Conservation (phyloP, 2,797 vertebrate species). For the Pseudochirops corinnae region DNA sequence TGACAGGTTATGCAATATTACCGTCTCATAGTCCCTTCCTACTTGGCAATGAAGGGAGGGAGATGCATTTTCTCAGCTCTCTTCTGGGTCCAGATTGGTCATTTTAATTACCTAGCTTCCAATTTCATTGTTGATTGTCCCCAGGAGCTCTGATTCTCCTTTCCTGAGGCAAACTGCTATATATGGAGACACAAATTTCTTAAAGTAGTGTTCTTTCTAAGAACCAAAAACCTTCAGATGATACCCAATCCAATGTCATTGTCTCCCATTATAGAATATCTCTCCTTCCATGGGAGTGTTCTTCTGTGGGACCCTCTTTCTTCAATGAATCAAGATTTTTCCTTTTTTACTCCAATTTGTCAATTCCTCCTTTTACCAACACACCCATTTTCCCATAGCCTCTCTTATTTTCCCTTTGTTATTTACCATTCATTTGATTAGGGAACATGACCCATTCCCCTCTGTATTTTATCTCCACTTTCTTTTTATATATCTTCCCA, state of each 20-base stretch:
- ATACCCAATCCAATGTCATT: background rate
- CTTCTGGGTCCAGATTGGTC: background rate
- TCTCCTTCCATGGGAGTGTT: background rate
- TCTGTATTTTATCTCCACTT: background rate
- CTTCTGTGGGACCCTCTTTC: too few species aligned
- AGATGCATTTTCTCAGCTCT: background rate
- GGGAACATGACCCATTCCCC: background rate
- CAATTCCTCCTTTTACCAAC: background rate
- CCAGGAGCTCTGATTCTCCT: too few species aligned
- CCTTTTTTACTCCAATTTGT: background rate
- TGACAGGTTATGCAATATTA: background rate
- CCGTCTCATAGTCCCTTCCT: background rate
- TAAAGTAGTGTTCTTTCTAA: too few species aligned
- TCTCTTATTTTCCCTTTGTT: too few species aligned
- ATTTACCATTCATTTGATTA: background rate
- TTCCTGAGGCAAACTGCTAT: too few species aligned
- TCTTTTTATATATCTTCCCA: background rate
- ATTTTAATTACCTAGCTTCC: background rate
- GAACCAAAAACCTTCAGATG: background rate
- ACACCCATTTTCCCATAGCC: too few species aligned
- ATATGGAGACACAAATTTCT: too few species aligned
- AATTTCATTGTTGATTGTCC: background rate
- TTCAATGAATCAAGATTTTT: too few species aligned
- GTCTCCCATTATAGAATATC: background rate
- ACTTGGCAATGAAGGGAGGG: background rate